Percentiles rank a stretch among this genome's conserved stretches.
phyloP scores from a whole-genome alignment of 2,113 vertebrate genomes.

The Podarcis cretensis region DNA sequence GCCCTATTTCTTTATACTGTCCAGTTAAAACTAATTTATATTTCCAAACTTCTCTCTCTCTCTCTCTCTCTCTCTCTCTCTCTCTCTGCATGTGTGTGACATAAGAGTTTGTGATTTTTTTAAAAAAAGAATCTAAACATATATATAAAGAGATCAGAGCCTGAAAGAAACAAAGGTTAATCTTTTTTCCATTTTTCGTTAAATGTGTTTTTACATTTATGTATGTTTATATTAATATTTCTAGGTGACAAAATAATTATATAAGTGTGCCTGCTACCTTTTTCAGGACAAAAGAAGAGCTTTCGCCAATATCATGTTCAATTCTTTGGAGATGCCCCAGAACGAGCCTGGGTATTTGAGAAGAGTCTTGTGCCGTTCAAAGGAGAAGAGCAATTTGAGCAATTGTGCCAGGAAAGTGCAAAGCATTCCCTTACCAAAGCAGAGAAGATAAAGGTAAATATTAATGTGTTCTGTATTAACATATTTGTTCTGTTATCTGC shows the following conservation, averaged over 20 bases:
- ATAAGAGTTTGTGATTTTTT: no score
- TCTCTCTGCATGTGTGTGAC: no score
- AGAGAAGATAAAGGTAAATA: conserved; percentile 86
- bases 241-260: no score
- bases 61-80: no score
- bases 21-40: not conserved
- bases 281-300: conserved; percentile 82
- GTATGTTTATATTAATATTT: no score
- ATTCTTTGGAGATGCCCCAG: conserved; percentile 94
- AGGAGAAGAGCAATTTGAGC: conserved; percentile 89
- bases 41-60: not conserved
- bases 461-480: not conserved
- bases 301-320: conserved; percentile 92
- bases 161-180: no score
- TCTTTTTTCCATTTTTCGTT: not conserved
- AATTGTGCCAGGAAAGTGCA: conserved; percentile 85
- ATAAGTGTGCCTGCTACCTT: conserved; percentile 5
- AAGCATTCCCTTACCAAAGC: conserved; percentile 80
- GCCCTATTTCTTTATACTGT: not conserved
- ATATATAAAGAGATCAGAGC: no score
- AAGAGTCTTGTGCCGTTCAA: conserved; percentile 92
- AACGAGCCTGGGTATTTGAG: conserved; percentile 94
- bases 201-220: not conserved
- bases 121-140: no score
- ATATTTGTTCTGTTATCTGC: not conserved